These are phyloP conservation scores for Hyphantria cunea DNA, from an alignment of 1,140 invertebrate genomes.

Conservation along the genomic window DNA sequence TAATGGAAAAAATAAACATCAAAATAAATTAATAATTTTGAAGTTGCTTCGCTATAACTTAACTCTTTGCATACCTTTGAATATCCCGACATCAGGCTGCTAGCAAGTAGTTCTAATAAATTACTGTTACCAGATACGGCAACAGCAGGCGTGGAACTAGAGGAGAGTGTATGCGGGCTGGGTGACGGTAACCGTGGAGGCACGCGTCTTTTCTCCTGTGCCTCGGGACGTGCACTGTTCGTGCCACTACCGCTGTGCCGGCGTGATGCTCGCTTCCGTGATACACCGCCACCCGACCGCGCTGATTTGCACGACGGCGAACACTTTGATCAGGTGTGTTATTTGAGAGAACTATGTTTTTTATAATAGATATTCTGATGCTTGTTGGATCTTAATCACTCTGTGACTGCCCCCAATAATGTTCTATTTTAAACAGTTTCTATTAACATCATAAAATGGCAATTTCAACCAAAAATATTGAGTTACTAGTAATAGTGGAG, in stretches of 20 bases:
- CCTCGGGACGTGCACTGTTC: conserved; percentile 88
- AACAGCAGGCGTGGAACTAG: conserved; percentile 85
- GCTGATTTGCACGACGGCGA: conserved; percentile 35
- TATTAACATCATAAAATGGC: no score
- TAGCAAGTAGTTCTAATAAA: no score
- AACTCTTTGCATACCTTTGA: no score
- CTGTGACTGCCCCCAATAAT: no score
- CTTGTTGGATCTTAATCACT: neutral
- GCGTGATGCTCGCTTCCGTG: conserved; percentile 89
- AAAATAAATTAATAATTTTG: no score
- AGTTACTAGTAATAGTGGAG: no score
- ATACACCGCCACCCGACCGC: conserved; percentile 80
- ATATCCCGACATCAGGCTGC: no score
- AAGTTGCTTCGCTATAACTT: no score
- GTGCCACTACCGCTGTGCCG: conserved; percentile 89
- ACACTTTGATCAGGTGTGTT: conserved; percentile 66
- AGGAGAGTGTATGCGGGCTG: conserved; percentile 87
- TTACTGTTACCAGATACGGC: conserved; percentile 52
- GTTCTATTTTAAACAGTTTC: no score
- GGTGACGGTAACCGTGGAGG: conserved; percentile 91
- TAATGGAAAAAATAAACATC: no score
- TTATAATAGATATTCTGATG: neutral
- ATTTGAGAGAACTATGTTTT: neutral
- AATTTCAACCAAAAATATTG: no score
- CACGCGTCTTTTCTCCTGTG: conserved; percentile 87